A percentile compares a stretch with the other conserved stretches of the same genome.
Evolutionary conservation across 92 coral and sea anemone genomes (phyloP).

Genomic region (Pocillopora grandis): DNA sequence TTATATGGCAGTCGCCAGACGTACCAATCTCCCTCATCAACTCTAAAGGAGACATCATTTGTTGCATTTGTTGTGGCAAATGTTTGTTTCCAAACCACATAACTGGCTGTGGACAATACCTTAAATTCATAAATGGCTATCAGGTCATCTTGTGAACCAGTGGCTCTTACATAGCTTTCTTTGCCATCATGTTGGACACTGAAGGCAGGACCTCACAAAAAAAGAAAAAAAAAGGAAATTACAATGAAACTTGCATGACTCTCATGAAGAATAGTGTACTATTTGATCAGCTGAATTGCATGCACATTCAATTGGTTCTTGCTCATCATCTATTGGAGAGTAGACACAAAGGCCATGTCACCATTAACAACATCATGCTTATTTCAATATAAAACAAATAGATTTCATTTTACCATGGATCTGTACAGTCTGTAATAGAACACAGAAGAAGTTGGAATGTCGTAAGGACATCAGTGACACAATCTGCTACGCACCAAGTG

Average conservation of each 20-base stretch:
- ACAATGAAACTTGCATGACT: neutral
- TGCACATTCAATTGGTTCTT: no score
- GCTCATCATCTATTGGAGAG: no score
- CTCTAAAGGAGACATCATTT: constrained; percentile 69
- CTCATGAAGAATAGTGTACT: no score
- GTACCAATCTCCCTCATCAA: constrained; percentile 75
- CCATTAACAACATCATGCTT: no score
- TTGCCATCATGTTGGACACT: constrained; percentile 24
- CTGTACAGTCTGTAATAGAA: no score
- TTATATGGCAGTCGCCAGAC: constrained; percentile 51
- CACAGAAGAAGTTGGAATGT: no score
- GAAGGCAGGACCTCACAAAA: constrained; percentile 83
- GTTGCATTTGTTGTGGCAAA: constrained; percentile 41
- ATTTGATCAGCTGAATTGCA: no score
- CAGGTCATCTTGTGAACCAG: constrained; percentile 51
- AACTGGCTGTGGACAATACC: constrained; percentile 56
- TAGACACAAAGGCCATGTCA: no score
- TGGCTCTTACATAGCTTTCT: constrained; percentile 60
- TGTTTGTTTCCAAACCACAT: constrained; percentile 71
- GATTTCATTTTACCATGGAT: no score
- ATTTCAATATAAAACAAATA: no score
- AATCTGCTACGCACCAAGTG: no score
- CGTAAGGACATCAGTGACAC: no score
- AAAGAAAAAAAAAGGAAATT: neutral
- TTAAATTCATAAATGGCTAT: constrained; percentile 71